Base-by-base conservation (phyloP, 2,888 invertebrate species). In the Chloromyia formosa region DNA sequence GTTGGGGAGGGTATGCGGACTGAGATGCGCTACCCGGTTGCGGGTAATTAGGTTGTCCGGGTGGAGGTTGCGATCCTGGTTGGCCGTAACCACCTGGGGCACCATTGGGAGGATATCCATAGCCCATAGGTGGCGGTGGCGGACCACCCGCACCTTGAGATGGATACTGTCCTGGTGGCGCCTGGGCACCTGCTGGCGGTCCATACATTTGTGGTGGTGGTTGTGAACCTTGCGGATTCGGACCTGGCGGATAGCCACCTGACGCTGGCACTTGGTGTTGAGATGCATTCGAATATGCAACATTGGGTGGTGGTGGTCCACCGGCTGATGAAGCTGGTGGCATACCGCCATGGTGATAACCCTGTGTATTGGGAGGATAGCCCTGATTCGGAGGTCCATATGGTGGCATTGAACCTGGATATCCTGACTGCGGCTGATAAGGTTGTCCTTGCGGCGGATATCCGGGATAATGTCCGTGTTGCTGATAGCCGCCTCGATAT, bases 341-440 rank as follows among this genome's bases (percentile, higher is more conserved):
- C 78, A 84, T 81, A 23, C 83, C 84, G 16, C 86, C 87, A 64
- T 87, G 87, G 75, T 87, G 88, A 77, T 88, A 88, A 73, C 88
- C 88, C 81, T 87, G 87, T 72, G 88, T 86, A 1, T 88, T 87
- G 12, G 91, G 88, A 9, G 89, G 90, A 79, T 91, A 91, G 3
- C 89, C 82, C 78, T 84, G 85, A 10, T 72, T 73, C n/a, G 85
- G 85, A 5, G 84, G 84, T 0, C 84, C 84, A 74, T 85, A 85
- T 2, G 80, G 79, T 10, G 80, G 80, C 82, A 82, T 82, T 14
- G 80, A 80, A 18, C 80, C 81, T 0, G 89, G 89, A 80, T 90
- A 90, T 2, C 89, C 88, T 68, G 89, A 86, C 77, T 86, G 87
- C 42, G 90, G 88, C 74, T 90, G 89, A 80, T 90, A 90, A 35